phyloP scores from a whole-genome alignment of 30 jellyfish, hydroid and myxozoan species.

The Turritopsis rubra region DNA sequence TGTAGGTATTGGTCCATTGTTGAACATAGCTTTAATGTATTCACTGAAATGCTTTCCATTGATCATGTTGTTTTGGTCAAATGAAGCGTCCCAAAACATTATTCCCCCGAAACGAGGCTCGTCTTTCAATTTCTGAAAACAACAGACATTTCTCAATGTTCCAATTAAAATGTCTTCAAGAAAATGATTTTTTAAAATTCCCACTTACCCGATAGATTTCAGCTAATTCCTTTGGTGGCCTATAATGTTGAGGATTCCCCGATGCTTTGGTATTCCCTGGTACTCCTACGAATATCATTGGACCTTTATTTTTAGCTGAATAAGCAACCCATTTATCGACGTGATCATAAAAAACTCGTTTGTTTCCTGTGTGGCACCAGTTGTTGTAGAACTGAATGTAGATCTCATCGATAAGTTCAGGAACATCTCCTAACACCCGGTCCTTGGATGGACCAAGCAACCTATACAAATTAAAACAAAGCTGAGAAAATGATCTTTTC shows the following conservation, averaged over 20 bases:
- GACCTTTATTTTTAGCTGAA: slow-evolving; percentile 66
- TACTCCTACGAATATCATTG: slow-evolving; percentile 86
- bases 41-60: slow-evolving; percentile 91
- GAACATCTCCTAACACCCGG: slow-evolving; percentile 92
- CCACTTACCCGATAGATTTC: slow-evolving; percentile 59
- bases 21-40: slow-evolving; percentile 63
- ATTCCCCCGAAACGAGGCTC: slow-evolving; percentile 97
- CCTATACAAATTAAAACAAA: too few species aligned
- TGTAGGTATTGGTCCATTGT: slow-evolving; percentile 65
- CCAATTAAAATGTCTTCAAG: background rate
- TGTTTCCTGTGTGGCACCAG: slow-evolving; percentile 97
- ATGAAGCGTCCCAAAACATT: slow-evolving; percentile 99
- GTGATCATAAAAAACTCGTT: slow-evolving; percentile 65
- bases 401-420: slow-evolving; percentile 82
- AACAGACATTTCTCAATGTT: too few species aligned
- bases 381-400: slow-evolving; percentile 93
- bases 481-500: too few species aligned
- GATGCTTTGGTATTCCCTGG: slow-evolving; percentile 96
- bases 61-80: slow-evolving; percentile 89
- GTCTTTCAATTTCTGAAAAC: slow-evolving; percentile 58
- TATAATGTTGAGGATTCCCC: slow-evolving; percentile 78
- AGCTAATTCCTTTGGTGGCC: slow-evolving; percentile 68
- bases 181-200: background rate
- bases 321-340: slow-evolving; percentile 76
- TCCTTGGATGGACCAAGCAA: slow-evolving; percentile 85